phyloP scores from a whole-genome alignment of 2,888 invertebrate genomes.

The Amphipyra berbera region DNA sequence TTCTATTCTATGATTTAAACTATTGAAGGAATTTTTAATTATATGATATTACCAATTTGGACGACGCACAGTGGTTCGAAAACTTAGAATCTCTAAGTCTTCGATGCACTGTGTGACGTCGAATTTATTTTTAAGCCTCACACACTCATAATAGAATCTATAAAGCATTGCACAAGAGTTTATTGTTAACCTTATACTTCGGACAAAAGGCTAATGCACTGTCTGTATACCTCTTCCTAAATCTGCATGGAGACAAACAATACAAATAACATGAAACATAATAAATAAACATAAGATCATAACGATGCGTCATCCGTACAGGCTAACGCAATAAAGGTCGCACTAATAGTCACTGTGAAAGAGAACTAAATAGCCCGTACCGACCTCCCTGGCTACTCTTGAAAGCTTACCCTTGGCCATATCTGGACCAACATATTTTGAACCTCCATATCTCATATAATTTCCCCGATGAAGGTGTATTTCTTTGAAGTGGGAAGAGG shows the following conservation, averaged over 20 bases:
- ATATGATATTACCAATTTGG: too few species aligned
- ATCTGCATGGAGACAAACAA: slow-evolving; percentile 35
- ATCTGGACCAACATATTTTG: slow-evolving; percentile 59
- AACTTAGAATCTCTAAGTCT: too few species aligned
- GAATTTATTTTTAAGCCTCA: too few species aligned
- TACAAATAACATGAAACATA: slow-evolving; percentile 40
- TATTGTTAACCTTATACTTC: neutral
- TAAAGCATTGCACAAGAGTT: too few species aligned
- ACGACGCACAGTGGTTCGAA: too few species aligned
- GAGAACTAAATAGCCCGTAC: slow-evolving; percentile 87
- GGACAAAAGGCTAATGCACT: neutral
- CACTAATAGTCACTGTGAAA: slow-evolving; percentile 81
- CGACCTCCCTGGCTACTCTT: slow-evolving; percentile 82
- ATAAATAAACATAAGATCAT: slow-evolving; percentile 53
- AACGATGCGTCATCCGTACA: slow-evolving; percentile 58
- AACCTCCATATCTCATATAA: slow-evolving; percentile 53
- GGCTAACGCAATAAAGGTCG: slow-evolving; percentile 84
- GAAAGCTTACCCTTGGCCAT: slow-evolving; percentile 68
- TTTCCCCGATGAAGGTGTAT: slow-evolving; percentile 28
- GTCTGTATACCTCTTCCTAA: neutral
- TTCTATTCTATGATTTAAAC: too few species aligned
- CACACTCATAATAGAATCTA: too few species aligned
- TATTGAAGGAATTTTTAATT: too few species aligned
- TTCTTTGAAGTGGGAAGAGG: slow-evolving; percentile 50
- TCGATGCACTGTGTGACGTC: too few species aligned